Percentiles rank a stretch among this genome's conserved stretches.
These are phyloP conservation scores for Himalopsyche kuldschensis DNA, from an alignment of 2,888 invertebrate genomes.

Conservation along the genomic window DNA sequence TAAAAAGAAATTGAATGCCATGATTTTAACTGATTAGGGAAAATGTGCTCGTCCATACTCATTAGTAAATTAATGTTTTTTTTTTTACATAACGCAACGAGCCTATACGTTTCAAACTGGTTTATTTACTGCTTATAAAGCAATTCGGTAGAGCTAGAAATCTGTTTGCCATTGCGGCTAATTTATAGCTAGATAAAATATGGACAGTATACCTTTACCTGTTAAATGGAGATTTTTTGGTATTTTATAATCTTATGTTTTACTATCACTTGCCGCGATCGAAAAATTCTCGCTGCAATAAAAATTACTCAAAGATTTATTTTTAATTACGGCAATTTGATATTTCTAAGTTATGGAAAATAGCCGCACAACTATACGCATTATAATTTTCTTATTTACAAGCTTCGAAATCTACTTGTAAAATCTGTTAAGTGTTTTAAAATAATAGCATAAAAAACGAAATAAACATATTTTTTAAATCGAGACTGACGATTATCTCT, in stretches of 20 bases:
- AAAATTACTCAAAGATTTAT: background rate
- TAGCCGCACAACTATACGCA: background rate
- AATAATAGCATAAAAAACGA: background rate
- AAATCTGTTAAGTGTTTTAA: background rate
- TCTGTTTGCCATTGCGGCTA: background rate
- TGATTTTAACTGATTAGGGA: background rate
- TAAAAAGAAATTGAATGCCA: background rate
- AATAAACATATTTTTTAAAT: background rate
- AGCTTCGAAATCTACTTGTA: background rate
- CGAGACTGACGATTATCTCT: background rate
- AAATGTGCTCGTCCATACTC: background rate
- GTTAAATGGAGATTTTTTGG: background rate
- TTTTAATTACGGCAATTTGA: background rate
- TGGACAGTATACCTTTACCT: background rate
- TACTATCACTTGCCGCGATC: background rate
- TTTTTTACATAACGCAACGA: background rate
- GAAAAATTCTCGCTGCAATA: background rate
- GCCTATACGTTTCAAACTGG: background rate
- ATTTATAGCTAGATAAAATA: background rate
- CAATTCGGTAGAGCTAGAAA: background rate
- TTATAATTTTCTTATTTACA: background rate
- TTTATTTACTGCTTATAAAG: background rate
- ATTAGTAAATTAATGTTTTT: background rate
- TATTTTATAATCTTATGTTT: background rate
- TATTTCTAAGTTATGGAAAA: background rate